Evolutionary conservation across 53 echinoderm and acorn worm species (phyloP), one percentile per base, ranked within the genome.

Genomic region (Luidia sarsii): DNA sequence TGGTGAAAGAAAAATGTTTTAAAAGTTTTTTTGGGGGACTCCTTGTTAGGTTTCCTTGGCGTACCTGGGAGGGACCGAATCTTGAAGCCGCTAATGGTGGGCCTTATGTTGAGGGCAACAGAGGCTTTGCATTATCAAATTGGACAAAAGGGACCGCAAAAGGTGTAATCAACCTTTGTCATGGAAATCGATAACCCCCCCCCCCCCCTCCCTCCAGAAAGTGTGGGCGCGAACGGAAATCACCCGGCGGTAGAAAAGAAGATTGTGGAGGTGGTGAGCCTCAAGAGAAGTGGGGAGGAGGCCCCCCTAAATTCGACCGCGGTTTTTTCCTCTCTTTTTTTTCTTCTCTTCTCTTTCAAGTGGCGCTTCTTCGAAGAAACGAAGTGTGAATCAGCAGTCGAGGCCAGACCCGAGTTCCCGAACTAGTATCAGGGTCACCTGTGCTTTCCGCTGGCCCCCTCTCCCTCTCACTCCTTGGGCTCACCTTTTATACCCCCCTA

Each of bases 111-210:
- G 35, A 41, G 34, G 20, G 37, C 55, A 24, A 34, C 34, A 55
- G 18, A 55, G 11, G 56, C 35, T 39, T 55, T 68, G 68, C 30
- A 43, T 39, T 66, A 54, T 36, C 8, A 36, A 13, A 20, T 32
- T 16, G 38, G 56, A 72, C 72, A 72, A 72, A 54, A 15, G 54
- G 37, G 20, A 36, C 36, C 55, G 54, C 37, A 53, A 72, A 72
- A 54, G 72, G 55, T 72, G 72, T 72, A 72, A 72, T 55, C 43
- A 72, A 38, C 35, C 56, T 37, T 72, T 72, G 55, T 72, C 36
- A 72, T 56, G 56, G 72, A 55, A 38, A 72, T 53, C 72, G 55
- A 53, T 56, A 50, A 23, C 45, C 36, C 46, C 41, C 25, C 39
- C 43, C 41, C 6, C 19, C 45, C 36, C 46, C 41, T 25, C 39